These are phyloP conservation scores for Plagodis pulveraria DNA, from an alignment of 2,888 invertebrate genomes.

Conservation along the genomic window DNA sequence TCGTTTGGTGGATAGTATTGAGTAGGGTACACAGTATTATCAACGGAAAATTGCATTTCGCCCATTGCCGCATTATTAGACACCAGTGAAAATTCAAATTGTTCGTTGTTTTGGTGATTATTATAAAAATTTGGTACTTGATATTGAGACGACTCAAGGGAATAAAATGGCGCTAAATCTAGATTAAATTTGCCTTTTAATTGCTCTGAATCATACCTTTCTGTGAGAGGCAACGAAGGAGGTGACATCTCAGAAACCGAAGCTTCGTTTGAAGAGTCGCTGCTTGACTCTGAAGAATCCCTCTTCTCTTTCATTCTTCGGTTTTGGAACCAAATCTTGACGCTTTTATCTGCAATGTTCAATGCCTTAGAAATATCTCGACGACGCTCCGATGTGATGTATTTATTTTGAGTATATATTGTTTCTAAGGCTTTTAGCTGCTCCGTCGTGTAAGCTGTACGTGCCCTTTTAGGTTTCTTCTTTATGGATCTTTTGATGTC, in stretches of 20 bases:
- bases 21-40: constrained; percentile 50
- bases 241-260: constrained; percentile 28
- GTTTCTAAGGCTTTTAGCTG: constrained; percentile 88
- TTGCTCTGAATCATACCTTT: constrained; percentile 1
- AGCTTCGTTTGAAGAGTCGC: constrained; percentile 54
- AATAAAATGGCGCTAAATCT: not conserved
- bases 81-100: constrained; percentile 1
- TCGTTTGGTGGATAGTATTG: constrained; percentile 51
- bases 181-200: not conserved
- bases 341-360: constrained; percentile 88
- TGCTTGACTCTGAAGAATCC: constrained; percentile 64
- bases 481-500: constrained; percentile 53
- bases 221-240: constrained; percentile 12
- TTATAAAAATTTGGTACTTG: constrained; percentile 1
- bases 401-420: constrained; percentile 76
- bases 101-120: constrained; percentile 6
- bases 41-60: constrained; percentile 12
- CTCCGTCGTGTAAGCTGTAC: constrained; percentile 90
- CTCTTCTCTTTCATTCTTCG: constrained; percentile 90
- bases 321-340: constrained; percentile 95
- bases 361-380: constrained; percentile 87
- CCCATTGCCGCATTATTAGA: constrained; percentile 3
- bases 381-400: constrained; percentile 87
- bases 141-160: not conserved
- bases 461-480: constrained; percentile 84